Percentiles rank a stretch among this genome's conserved stretches.
Evolutionary conservation across 2,888 invertebrate genomes (phyloP).

Genomic region (Volucella inflata): DNA sequence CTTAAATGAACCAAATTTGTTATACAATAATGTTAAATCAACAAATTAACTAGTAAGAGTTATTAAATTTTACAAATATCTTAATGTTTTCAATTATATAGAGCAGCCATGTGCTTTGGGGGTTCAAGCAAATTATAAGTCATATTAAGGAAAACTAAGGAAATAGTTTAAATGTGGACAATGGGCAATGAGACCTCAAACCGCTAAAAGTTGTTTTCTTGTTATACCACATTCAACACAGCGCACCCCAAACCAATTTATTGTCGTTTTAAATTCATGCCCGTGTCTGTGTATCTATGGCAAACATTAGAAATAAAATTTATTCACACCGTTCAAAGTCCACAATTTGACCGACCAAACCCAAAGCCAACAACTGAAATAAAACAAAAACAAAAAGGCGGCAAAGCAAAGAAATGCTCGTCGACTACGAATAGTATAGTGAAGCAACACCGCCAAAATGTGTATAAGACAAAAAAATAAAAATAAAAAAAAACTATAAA

Average conservation of each 20-base stretch:
- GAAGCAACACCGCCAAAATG: neutral
- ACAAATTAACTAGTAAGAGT: too few relatives aligned
- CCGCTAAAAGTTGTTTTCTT: neutral
- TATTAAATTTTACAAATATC: too few relatives aligned
- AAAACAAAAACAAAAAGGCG: neutral
- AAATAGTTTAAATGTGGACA: too few relatives aligned
- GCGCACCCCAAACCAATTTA: neutral
- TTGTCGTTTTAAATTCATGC: conserved; percentile 3
- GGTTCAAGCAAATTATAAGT: too few relatives aligned
- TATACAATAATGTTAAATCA: too few relatives aligned
- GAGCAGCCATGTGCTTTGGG: too few relatives aligned
- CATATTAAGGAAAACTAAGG: too few relatives aligned
- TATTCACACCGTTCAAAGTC: conserved; percentile 43
- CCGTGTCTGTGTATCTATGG: conserved; percentile 3
- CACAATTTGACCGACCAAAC: conserved; percentile 5
- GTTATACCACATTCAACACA: neutral
- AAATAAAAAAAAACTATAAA: conserved; percentile 17
- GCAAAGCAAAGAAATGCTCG: too few relatives aligned
- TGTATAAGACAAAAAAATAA: neutral
- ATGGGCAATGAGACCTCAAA: too few relatives aligned
- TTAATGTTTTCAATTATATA: too few relatives aligned
- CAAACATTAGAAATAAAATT: conserved; percentile 18
- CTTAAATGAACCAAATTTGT: too few relatives aligned
- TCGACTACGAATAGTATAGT: neutral
- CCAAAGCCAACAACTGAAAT: neutral